These are phyloP conservation scores for Glossophaga mutica DNA, from an alignment of 2,797 vertebrate genomes.

Conservation along the genomic window DNA sequence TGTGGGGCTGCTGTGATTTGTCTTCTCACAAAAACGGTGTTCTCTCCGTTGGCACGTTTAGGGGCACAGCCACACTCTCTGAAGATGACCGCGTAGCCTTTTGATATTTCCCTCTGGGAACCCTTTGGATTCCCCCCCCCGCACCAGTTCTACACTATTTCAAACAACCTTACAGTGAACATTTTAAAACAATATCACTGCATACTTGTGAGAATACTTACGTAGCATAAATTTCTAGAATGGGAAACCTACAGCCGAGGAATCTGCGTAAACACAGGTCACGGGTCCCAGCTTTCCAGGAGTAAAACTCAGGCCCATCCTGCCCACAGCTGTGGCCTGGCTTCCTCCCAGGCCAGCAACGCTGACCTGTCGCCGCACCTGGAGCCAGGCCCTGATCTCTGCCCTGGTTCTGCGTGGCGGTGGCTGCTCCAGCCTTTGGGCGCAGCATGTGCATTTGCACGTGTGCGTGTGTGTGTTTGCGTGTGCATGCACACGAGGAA, in stretches of 20 bases:
- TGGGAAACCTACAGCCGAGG: background rate
- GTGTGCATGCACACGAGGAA: fast-evolving
- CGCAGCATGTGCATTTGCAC: background rate
- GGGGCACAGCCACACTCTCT: background rate
- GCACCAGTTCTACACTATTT: background rate
- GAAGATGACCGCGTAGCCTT: background rate
- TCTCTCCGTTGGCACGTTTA: background rate
- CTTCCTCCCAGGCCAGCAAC: background rate
- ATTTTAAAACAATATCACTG: background rate
- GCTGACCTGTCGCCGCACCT: background rate
- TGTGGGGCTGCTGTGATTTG: background rate
- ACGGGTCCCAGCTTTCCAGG: background rate
- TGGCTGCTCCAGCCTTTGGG: background rate
- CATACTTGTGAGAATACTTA: background rate
- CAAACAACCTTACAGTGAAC: background rate
- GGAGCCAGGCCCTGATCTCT: background rate
- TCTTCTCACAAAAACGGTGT: background rate
- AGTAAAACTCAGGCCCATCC: background rate
- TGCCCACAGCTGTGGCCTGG: background rate
- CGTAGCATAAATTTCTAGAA: background rate
- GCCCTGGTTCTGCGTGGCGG: background rate
- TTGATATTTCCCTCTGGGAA: background rate
- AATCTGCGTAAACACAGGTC: background rate
- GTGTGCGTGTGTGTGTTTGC: background rate
- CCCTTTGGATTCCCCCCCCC: background rate